Percentiles rank a stretch among this genome's conserved stretches.
phyloP scores from a whole-genome alignment of 2,113 vertebrate genomes.

The Scomber scombrus region DNA sequence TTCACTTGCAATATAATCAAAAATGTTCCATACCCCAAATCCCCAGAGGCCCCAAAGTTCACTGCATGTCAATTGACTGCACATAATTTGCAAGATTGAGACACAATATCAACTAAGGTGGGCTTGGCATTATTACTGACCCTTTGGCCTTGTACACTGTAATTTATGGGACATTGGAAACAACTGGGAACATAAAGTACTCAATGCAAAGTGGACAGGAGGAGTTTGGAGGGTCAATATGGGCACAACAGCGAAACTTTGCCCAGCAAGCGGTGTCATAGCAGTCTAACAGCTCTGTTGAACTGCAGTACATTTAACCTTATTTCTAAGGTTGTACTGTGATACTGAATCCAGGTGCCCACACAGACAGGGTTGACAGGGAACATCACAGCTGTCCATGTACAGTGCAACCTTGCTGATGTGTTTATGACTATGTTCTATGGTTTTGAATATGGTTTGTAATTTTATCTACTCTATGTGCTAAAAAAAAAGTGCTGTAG shows the following conservation, averaged over 20 bases:
- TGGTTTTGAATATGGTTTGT: constrained; percentile 21
- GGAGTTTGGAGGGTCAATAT: neutral
- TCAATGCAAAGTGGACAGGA: constrained; percentile 2
- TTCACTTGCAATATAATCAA: too few species aligned
- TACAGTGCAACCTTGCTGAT: constrained; percentile 28
- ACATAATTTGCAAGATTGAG: neutral
- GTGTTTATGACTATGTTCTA: constrained; percentile 19
- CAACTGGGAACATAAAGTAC: neutral
- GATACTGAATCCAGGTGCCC: neutral
- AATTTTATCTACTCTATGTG: constrained; percentile 9
- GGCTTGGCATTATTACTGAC: neutral
- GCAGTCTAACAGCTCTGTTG: neutral
- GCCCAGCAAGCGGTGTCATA: neutral
- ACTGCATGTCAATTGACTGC: neutral
- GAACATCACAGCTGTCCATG: constrained; percentile 36
- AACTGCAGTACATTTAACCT: neutral
- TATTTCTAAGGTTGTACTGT: neutral
- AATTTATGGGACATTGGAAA: neutral
- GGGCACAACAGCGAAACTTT: neutral
- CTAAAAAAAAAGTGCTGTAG: constrained; percentile 56
- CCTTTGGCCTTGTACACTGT: neutral
- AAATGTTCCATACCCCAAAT: neutral
- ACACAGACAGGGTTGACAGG: neutral
- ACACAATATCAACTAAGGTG: neutral
- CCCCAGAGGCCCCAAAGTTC: neutral